Conservation (phyloP, 2,113 vertebrate genomes). For the Chaenogobius annularis region DNA sequence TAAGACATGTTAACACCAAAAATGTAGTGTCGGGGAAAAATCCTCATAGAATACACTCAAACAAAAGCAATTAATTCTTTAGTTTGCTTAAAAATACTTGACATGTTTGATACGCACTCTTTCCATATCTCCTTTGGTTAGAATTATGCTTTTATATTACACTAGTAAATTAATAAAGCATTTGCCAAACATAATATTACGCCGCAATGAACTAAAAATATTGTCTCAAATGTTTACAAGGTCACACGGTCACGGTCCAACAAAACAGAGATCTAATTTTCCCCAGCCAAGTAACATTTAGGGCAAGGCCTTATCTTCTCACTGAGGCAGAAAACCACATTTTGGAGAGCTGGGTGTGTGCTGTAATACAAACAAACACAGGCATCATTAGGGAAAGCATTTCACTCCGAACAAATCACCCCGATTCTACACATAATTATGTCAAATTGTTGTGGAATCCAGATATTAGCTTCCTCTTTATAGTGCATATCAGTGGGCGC, state of each 20-base stretch:
- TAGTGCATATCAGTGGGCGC: conserved; percentile 42
- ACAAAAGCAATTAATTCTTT: too few relatives aligned
- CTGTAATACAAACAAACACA: conserved; percentile 44
- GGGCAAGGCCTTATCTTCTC: conserved; percentile 15
- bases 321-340: conserved; percentile 27
- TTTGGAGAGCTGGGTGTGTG: conserved; percentile 8
- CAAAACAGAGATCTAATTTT: conserved; percentile 6
- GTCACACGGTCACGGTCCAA: not conserved
- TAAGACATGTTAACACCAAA: too few relatives aligned
- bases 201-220: not conserved
- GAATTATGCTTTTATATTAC: not conserved
- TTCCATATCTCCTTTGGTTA: not conserved
- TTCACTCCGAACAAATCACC: conserved; percentile 42
- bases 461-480: conserved; percentile 52
- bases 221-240: not conserved
- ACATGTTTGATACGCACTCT: too few relatives aligned
- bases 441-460: conserved; percentile 55
- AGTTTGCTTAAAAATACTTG: not conserved
- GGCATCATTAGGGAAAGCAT: conserved; percentile 37
- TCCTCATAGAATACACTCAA: too few relatives aligned
- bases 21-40: too few relatives aligned
- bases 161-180: not conserved
- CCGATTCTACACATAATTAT: conserved; percentile 51
- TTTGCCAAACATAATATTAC: not conserved
- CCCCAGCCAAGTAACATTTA: not conserved